Evolutionary conservation across 1,140 invertebrate species (phyloP).

Genomic region (Nasonia vitripennis): DNA sequence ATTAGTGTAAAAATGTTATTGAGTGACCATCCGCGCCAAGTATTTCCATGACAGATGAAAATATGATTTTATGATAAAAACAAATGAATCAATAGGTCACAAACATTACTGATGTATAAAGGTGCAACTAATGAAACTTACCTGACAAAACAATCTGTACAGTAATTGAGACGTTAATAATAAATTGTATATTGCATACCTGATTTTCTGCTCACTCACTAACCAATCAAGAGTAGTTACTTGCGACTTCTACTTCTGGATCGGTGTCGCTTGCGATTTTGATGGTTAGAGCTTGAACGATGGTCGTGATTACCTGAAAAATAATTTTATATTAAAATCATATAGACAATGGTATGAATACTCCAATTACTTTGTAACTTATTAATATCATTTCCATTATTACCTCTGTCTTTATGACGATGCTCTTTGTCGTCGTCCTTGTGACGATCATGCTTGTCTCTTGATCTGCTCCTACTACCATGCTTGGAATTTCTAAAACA

Average conservation of each 20-base stretch:
- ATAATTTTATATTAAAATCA: slow-evolving; percentile 11
- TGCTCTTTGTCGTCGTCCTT: slow-evolving; percentile 70
- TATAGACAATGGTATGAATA: not conserved
- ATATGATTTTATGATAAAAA: slow-evolving; percentile 59
- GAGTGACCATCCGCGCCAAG: slow-evolving; percentile 35
- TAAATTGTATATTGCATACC: slow-evolving; percentile 74
- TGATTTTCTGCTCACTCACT: slow-evolving; percentile 74
- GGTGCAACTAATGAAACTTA: slow-evolving; percentile 74
- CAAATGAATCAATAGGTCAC: slow-evolving; percentile 58
- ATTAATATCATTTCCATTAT: slow-evolving; percentile 34
- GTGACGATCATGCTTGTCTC: slow-evolving; percentile 70
- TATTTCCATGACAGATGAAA: slow-evolving; percentile 46
- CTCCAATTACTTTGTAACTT: not conserved
- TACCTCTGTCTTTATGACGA: slow-evolving; percentile 71
- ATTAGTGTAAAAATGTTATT: slow-evolving; percentile 25
- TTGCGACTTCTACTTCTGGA: slow-evolving; percentile 75
- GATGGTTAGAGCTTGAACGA: slow-evolving; percentile 68
- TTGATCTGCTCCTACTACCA: slow-evolving; percentile 71
- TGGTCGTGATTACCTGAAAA: slow-evolving; percentile 69
- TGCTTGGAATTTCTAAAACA: slow-evolving; percentile 68
- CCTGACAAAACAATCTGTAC: slow-evolving; percentile 73
- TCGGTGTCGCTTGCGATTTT: slow-evolving; percentile 71
- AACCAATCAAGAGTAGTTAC: slow-evolving; percentile 76
- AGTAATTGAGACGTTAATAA: slow-evolving; percentile 75
- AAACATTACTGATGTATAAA: slow-evolving; percentile 70